Conservation (phyloP, 2,888 invertebrate species). For the Pyrocoelia pectoralis region DNA sequence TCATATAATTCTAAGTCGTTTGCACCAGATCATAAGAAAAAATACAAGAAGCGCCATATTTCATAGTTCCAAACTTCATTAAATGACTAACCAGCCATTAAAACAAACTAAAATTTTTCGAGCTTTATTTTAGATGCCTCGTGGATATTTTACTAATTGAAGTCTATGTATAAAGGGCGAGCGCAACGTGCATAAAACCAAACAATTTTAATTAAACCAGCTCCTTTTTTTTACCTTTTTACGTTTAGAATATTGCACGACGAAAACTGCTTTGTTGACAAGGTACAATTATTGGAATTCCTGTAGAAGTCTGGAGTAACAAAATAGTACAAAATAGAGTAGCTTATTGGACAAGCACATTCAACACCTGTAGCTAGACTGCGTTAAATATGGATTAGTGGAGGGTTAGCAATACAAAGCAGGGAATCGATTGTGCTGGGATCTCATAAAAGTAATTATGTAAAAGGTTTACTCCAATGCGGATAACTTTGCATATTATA, state of each 20-base stretch:
- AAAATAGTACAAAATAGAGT: not conserved
- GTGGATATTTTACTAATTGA: not conserved
- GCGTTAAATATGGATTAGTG: not conserved
- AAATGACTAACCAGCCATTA: not conserved
- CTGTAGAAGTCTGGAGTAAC: not conserved
- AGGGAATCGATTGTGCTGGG: not conserved
- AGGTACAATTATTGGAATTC: not conserved
- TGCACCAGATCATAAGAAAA: not conserved
- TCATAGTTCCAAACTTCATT: not conserved
- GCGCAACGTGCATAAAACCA: not conserved
- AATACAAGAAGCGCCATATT: not conserved
- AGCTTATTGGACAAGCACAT: not conserved
- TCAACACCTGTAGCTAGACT: constrained; percentile 1
- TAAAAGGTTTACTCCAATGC: not conserved
- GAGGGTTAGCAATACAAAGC: not conserved
- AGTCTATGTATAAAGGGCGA: not conserved
- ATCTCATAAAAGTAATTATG: not conserved
- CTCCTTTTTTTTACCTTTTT: not conserved
- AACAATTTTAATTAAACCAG: not conserved
- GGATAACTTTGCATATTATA: not conserved
- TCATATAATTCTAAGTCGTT: not conserved
- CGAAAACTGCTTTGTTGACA: not conserved
- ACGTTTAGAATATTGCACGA: not conserved
- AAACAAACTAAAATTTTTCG: not conserved
- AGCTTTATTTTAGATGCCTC: too few relatives aligned